Evolutionary conservation across 2,113 vertebrate genomes (phyloP), one percentile per base, ranked within the genome.

Genomic region (Rostratula benghalensis): DNA sequence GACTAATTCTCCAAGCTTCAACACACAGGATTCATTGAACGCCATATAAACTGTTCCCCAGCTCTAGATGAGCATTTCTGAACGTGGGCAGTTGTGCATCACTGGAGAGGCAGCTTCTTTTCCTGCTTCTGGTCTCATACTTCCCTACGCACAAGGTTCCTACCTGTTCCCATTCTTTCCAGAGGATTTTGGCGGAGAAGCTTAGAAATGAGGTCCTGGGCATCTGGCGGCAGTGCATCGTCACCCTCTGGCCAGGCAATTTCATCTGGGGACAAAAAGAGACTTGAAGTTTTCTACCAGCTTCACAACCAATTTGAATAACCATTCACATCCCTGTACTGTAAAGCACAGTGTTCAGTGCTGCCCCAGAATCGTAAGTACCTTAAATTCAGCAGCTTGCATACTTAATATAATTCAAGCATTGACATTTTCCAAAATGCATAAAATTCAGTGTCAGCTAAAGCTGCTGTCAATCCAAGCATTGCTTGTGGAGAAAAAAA

Each of bases 221-320:
- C 99, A 53, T 99, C 99, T 10, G 96, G 97, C 16, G 99, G 99
- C 25, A 99, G 97, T 48, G 99, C 99, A 63, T 99, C 99, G 5
- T 99, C 99, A 87, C 98, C 99, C 93, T 99, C 99, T 30, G 99
- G 99, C 99, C 99, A 99, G 30, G 98, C 98, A 95, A 99, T 99
- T 97, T 99, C 99, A 98, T 99, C 99, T 99, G 89, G 50, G 85
- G 96, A 95, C 59, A 94, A 79, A 93, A 64, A 91, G 37, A 93
- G n/a, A 67, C 54, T 85, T 93, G 81, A 93, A 63, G 61, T 94
- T 95, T 95, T 63, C 74, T 53, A 82, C 60, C 73, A 88, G 61
- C 48, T 87, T 89, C 80, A 41, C 0, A 7, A 61, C 30, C 89
- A 56, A 91, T 80, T 25, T 78, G 54, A 94, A 94, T 89, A 86